These are phyloP conservation scores for Boulengeromyrus knoepffleri DNA, from an alignment of 2,113 vertebrate genomes.

Conservation along the genomic window DNA sequence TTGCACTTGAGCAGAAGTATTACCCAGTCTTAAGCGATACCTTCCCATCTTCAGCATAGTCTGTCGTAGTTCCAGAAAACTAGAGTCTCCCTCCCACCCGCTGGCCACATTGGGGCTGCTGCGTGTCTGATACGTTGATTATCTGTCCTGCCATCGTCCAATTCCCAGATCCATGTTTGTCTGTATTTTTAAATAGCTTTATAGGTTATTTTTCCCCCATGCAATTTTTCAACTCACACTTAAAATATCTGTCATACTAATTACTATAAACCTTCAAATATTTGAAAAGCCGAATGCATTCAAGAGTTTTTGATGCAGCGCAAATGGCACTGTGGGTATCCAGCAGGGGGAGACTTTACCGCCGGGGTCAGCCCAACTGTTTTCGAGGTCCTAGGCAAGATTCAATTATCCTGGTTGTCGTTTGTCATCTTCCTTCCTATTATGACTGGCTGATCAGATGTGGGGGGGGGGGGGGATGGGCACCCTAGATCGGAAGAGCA, in stretches of 20 bases:
- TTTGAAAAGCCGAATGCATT: not conserved
- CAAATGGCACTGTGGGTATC: not conserved
- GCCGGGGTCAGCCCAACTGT: not conserved
- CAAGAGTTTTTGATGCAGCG: not conserved
- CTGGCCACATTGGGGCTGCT: not conserved
- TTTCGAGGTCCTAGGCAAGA: not conserved
- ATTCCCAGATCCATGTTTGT: not conserved
- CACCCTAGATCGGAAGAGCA: no score
- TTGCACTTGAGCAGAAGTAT: not conserved
- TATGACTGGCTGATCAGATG: not conserved
- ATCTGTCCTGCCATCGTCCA: not conserved
- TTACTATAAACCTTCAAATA: not conserved
- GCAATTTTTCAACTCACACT: not conserved
- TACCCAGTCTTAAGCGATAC: not conserved
- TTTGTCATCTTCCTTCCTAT: not conserved
- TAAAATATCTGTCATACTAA: not conserved
- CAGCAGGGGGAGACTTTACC: no score
- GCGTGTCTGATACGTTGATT: not conserved
- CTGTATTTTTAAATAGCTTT: not conserved
- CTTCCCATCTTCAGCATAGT: not conserved
- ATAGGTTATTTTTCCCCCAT: not conserved
- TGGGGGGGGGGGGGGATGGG: not conserved
- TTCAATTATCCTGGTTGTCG: not conserved
- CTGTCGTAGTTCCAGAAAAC: not conserved
- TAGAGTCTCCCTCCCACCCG: not conserved